Percentiles rank a stretch among this genome's conserved stretches.
Conservation (phyloP, 2,888 invertebrate genomes). For the Heliconius sara region DNA sequence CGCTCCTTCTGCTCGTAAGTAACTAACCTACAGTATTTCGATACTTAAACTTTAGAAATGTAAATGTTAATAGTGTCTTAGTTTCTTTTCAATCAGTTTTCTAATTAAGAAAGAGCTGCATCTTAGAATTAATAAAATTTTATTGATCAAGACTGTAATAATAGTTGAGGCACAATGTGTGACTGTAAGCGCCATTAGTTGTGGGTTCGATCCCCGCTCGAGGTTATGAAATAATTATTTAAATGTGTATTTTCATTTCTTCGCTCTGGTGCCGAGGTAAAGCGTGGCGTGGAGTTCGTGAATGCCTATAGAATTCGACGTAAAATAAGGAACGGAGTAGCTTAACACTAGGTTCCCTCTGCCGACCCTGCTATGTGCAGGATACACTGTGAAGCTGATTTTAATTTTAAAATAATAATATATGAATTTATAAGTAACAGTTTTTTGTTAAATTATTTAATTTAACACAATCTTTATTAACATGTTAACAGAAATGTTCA, state of each 20-base stretch:
- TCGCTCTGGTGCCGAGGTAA: too few species aligned
- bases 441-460: neutral
- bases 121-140: too few species aligned
- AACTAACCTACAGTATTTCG: constrained; percentile 18
- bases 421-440: neutral
- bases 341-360: too few species aligned
- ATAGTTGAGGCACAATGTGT: neutral
- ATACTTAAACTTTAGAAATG: constrained; percentile 16
- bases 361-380: too few species aligned
- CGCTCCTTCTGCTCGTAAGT: constrained; percentile 8
- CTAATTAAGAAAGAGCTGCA: neutral
- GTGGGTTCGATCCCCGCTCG: neutral
- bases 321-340: too few species aligned
- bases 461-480: neutral
- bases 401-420: too few species aligned
- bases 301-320: too few species aligned
- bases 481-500: neutral
- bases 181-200: neutral
- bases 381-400: too few species aligned
- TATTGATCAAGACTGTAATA: too few species aligned
- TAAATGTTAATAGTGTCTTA: neutral
- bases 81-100: neutral
- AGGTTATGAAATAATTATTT: neutral
- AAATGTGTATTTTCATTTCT: too few species aligned
- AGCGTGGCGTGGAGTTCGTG: too few species aligned